Evolutionary conservation across 2,888 invertebrate species (phyloP), one percentile per base, ranked within the genome.

Genomic region (Scaeva pyrastri): DNA sequence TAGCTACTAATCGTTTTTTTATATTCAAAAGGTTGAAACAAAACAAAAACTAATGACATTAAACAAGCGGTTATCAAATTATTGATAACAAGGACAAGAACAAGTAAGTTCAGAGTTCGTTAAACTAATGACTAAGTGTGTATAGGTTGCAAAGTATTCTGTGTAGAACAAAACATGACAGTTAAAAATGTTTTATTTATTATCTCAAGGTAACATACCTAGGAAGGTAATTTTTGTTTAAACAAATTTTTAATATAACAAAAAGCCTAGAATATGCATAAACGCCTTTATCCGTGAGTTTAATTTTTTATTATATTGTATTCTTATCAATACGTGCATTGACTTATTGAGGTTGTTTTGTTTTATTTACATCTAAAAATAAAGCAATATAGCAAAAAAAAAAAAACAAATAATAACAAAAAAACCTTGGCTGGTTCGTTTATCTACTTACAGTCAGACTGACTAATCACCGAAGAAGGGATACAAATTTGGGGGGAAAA

Each of bases 321-420:
- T 77, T 66, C 60, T 50, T 70, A 52, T 74, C 56, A 52, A 26
- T 56, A 84, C 83, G 83, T 79, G 83, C 83, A 71, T 78, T 78
- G 71, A 78, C 78, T 83, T 43, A 52, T 5, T 23, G 58, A 21
- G 2, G 3, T 19, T 21, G 71, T 72, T 62, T 71, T 36, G 12
- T 62, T 39, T 62, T 48, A 58, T 26, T 62, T 64, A 45, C 31
- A 31, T 31, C 31, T 21, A 58, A 26, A 50, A 11, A 19, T 36
- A 52, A 43, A 23, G 23, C 31, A 7, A 2, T 23, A 14, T 26
- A 2, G 26, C 23, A 7, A n/a, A 16, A 23, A 19, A 50, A n/a
- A 39, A 76, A 36, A 23, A n/a, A n/a, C n/a, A n/a, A n/a, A n/a
- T n/a, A n/a, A n/a, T n/a, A n/a, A n/a, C n/a, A n/a, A 58, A 41